Base-by-base conservation (phyloP, 2,113 vertebrate genomes). In the Raja brachyura region DNA sequence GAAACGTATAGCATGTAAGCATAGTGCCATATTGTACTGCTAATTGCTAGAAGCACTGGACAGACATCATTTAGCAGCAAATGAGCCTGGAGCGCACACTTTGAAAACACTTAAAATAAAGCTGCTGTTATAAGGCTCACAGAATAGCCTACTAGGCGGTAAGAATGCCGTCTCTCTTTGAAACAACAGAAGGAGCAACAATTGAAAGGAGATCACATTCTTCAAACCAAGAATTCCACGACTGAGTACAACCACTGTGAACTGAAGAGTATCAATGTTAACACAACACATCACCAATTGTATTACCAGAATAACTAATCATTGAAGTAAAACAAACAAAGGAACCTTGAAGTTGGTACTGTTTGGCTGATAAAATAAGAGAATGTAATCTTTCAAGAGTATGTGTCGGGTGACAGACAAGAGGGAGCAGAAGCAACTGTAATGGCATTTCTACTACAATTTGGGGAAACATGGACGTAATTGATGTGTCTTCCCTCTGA, bases 41-140 rank as follows among this genome's bases (percentile, higher is more conserved):
- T 86, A 61, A 86, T 86, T 86, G 83, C 83, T 13, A 86, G 28
- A 86, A 61, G 56, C 59, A 88, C n/a, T 18, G 59, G 83, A 88
- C 83, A 88, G 63, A 88, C 59, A 63, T 63, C 59, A 88, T 66
- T 88, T 88, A 63, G 59, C 83, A 88, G 59, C 28, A 88, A 88
- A 88, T 88, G 59, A 88, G 59, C 56, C 59, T 13, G 59, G 61
- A 39, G 14, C 28, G 3, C 83, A 88, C 59, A 88, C n/a, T 31
- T 88, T 88, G 83, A 33, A 88, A 88, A 63, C n/a, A 88, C 59
- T 48, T 48, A 63, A 31, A 31, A 63, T 88, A 86, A 83, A 86
- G 81, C 25, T n/a, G 59, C 81, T 11, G 59, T 88, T 28, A 31
- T 16, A 7, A 31, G 59, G 61, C 13, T 5, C 63, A 66, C 28